These are phyloP conservation scores for Lycaena phlaeas DNA, from an alignment of 2,888 invertebrate species.

Conservation along the genomic window DNA sequence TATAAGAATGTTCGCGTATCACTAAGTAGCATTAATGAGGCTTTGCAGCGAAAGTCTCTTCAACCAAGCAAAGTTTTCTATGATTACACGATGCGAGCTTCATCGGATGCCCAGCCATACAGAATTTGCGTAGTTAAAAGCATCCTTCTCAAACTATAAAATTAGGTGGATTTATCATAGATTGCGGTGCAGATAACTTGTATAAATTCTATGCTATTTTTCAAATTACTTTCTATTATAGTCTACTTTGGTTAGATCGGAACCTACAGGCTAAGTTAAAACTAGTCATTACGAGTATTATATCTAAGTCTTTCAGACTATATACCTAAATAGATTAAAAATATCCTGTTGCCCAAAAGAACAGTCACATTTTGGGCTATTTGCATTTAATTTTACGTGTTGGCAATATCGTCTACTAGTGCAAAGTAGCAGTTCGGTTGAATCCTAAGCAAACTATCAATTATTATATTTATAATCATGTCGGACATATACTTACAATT, in stretches of 20 bases:
- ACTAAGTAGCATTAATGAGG: conserved; percentile 69
- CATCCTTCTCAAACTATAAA: conserved; percentile 61
- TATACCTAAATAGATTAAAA: conserved; percentile 1
- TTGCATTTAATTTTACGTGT: conserved; percentile 1
- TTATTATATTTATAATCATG: background rate
- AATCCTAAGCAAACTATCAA: background rate
- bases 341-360: background rate
- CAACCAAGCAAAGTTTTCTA: conserved; percentile 65
- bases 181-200: conserved; percentile 62
- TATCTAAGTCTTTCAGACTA: background rate
- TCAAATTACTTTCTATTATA: conserved; percentile 12
- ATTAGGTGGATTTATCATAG: conserved; percentile 62
- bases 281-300: conserved; percentile 4
- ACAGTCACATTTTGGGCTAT: background rate
- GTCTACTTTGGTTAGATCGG: conserved; percentile 13
- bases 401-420: conserved; percentile 1
- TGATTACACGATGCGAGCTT: conserved; percentile 45
- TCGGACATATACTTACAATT: conserved; percentile 1
- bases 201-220: conserved; percentile 19
- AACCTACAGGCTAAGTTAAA: conserved; percentile 6
- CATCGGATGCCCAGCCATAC: conserved; percentile 55
- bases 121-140: conserved; percentile 64
- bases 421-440: conserved; percentile 3
- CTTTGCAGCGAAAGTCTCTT: conserved; percentile 65
- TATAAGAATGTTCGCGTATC: conserved; percentile 62